phyloP scores from a whole-genome alignment of 2,797 vertebrate species.

The Molossus alvarezi region DNA sequence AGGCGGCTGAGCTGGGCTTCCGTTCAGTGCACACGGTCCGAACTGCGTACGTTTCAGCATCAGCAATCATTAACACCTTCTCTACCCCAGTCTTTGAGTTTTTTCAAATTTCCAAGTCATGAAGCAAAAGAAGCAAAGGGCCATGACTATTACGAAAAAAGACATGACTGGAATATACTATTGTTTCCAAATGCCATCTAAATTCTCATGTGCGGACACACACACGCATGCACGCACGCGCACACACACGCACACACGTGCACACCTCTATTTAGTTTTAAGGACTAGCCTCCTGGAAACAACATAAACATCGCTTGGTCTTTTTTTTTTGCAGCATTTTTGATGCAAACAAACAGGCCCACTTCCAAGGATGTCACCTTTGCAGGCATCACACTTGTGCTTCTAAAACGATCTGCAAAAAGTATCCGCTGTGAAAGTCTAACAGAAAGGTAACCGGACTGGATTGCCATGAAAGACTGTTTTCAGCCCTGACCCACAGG shows the following conservation, averaged over 20 bases:
- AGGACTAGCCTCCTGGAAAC: background rate
- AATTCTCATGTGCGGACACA: rapidly evolving
- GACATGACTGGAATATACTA: background rate
- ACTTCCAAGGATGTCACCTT: background rate
- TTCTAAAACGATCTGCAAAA: background rate
- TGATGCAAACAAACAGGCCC: background rate
- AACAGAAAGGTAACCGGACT: background rate
- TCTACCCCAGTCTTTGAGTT: background rate
- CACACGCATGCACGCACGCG: rapidly evolving
- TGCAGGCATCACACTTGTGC: background rate
- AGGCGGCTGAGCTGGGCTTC: background rate
- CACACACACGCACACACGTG: no score
- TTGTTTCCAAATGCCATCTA: background rate
- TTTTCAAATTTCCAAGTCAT: background rate
- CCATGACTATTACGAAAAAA: background rate
- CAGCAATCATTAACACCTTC: background rate
- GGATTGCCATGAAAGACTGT: background rate
- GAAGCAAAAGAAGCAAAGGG: background rate
- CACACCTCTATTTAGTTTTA: rapidly evolving
- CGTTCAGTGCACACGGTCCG: background rate
- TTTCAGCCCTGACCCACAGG: background rate
- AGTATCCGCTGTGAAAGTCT: background rate
- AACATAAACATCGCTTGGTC: background rate
- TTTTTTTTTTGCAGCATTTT: no score
- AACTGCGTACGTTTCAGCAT: background rate